Conservation (phyloP, 2,113 vertebrate genomes). For the Mus musculus region DNA sequence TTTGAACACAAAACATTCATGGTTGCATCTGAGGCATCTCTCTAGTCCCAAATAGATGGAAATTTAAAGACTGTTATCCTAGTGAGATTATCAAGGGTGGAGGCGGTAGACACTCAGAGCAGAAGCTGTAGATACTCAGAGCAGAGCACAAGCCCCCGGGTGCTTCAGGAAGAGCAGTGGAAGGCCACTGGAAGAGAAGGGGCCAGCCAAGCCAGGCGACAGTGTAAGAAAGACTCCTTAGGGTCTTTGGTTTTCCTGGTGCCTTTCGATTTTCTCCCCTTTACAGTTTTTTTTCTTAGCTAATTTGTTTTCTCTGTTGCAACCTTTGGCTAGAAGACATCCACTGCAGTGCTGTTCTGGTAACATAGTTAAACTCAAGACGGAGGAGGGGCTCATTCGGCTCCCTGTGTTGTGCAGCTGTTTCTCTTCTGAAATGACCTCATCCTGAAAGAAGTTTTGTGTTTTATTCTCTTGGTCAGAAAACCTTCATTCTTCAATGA, state of each 20-base stretch:
- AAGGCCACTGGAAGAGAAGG: neutral
- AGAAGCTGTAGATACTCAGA: fast-evolving
- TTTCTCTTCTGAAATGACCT: constrained; percentile 61
- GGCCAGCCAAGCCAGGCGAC: neutral
- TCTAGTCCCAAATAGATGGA: neutral
- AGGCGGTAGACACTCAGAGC: neutral
- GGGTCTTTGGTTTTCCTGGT: neutral
- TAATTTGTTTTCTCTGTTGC: neutral
- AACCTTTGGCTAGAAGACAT: neutral
- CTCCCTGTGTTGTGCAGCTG: neutral
- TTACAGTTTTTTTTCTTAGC: neutral
- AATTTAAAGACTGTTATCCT: neutral
- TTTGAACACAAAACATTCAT: neutral
- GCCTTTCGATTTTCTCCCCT: neutral
- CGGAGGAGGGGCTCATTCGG: neutral
- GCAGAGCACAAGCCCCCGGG: fast-evolving
- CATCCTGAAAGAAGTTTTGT: constrained; percentile 29
- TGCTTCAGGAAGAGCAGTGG: neutral
- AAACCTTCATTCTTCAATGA: constrained; percentile 76
- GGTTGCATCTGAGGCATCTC: neutral
- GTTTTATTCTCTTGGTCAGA: constrained; percentile 60
- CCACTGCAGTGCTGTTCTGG: neutral
- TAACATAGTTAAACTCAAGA: constrained; percentile 34
- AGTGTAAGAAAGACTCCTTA: neutral
- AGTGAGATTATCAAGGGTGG: neutral